Percentiles rank a stretch among this genome's conserved stretches.
These are phyloP conservation scores for Branchipolynoe longqiensis DNA, from an alignment of 2,888 invertebrate genomes.

Conservation along the genomic window DNA sequence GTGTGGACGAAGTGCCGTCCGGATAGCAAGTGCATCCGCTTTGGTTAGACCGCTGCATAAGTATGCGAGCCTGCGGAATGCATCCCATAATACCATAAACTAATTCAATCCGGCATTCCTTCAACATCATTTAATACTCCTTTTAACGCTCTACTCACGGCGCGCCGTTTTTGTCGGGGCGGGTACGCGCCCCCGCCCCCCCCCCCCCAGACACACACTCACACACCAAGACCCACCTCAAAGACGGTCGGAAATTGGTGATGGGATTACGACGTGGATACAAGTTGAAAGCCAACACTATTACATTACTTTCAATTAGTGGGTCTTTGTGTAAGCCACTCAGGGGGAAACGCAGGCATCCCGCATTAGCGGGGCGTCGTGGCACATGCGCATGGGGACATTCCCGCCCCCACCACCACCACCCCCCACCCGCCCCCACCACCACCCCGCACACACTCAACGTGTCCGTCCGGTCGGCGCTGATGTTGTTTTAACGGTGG, in stretches of 20 bases:
- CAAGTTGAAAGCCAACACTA: slow-evolving; percentile 55
- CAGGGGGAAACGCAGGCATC: neutral
- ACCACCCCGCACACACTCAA: too few relatives aligned
- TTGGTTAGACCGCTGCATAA: neutral
- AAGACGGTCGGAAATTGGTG: slow-evolving; percentile 32
- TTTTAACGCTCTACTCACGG: neutral
- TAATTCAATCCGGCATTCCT: slow-evolving; percentile 37
- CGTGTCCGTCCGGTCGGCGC: too few relatives aligned
- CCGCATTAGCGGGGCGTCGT: neutral
- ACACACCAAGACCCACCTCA: too few relatives aligned
- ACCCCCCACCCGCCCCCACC: too few relatives aligned
- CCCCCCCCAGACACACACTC: too few relatives aligned
- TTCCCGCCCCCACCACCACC: too few relatives aligned
- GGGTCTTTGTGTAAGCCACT: slow-evolving; percentile 36
- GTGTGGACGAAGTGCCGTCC: too few relatives aligned
- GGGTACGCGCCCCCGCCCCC: too few relatives aligned
- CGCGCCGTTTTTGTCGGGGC: neutral
- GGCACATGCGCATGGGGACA: slow-evolving; percentile 14
- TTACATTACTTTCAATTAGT: slow-evolving; percentile 52
- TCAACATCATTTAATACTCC: slow-evolving; percentile 39
- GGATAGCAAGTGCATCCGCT: too few relatives aligned
- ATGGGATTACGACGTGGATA: slow-evolving; percentile 27
- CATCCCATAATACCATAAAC: slow-evolving; percentile 30
- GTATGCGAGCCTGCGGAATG: slow-evolving; percentile 7
- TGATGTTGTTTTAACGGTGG: too few relatives aligned